Conservation (phyloP, 2,888 invertebrate genomes). For the Atethmia centrago region DNA sequence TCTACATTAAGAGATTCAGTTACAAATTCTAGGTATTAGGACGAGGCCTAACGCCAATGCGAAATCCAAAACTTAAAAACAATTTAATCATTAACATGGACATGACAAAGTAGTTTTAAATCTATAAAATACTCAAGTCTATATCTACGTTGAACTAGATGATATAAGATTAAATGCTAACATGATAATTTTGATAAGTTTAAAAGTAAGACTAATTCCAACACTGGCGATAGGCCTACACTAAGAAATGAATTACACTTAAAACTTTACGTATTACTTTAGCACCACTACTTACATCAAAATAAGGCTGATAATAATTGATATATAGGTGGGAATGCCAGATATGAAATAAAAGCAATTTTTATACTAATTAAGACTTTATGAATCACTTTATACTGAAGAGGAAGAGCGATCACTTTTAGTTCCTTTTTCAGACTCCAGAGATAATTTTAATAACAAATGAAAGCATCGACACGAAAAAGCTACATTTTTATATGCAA, state of each 20-base stretch:
- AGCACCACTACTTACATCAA: constrained; percentile 73
- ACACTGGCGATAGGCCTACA: constrained; percentile 49
- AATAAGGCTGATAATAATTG: constrained; percentile 62
- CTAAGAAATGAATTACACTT: constrained; percentile 46
- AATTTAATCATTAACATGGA: not conserved
- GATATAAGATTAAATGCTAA: constrained; percentile 31
- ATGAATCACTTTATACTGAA: constrained; percentile 42
- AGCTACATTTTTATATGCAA: constrained; percentile 37
- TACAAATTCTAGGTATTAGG: constrained; percentile 44
- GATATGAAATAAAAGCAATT: constrained; percentile 58
- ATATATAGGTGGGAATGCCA: constrained; percentile 73
- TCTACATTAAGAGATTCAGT: constrained; percentile 59
- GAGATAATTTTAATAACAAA: not conserved
- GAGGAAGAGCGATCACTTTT: constrained; percentile 23
- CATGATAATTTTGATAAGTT: constrained; percentile 18
- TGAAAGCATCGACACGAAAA: constrained; percentile 52
- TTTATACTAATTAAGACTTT: constrained; percentile 58
- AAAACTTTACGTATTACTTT: constrained; percentile 62
- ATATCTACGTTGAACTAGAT: constrained; percentile 47
- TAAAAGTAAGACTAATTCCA: constrained; percentile 4
- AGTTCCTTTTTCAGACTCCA: not conserved
- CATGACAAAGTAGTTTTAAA: not conserved
- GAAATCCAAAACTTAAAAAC: not conserved
- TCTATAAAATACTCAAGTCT: constrained; percentile 6
- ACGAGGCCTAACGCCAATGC: constrained; percentile 44